Evolutionary conservation across 2,113 vertebrate genomes (phyloP).

Genomic region (Azemiops feae): DNA sequence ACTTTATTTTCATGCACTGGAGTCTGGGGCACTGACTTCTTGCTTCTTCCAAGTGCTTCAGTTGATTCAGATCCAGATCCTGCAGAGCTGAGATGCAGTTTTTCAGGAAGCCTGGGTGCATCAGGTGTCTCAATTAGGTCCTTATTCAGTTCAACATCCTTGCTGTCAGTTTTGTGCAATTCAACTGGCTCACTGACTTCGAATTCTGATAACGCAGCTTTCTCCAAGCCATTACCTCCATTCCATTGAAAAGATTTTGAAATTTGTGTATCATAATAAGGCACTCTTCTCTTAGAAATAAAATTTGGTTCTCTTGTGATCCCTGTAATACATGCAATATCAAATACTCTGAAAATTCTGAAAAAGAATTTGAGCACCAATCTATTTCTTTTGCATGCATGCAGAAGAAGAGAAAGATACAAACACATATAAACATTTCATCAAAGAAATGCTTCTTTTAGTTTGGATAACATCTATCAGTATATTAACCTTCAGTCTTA

Average conservation of each 20-base stretch:
- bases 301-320: conserved; percentile 81
- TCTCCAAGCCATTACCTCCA: conserved; percentile 49
- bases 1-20: conserved; percentile 33
- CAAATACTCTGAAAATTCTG: not conserved
- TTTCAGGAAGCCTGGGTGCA: conserved; percentile 53
- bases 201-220: conserved; percentile 31
- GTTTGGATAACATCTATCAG: not conserved
- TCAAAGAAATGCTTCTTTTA: not conserved
- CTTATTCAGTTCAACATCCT: conserved; percentile 41
- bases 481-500: not conserved
- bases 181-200: conserved; percentile 34
- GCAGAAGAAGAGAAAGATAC: not conserved
- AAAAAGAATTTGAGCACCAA: not conserved
- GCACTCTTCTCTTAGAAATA: conserved; percentile 81
- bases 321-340: conserved; percentile 64
- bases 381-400: not conserved
- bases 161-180: conserved; percentile 37
- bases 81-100: conserved; percentile 44
- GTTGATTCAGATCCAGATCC: conserved; percentile 54
- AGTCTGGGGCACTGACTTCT: conserved; percentile 17
- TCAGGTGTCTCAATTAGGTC: conserved; percentile 56
- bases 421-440: not conserved
- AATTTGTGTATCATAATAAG: conserved; percentile 73
- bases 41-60: conserved; percentile 46
- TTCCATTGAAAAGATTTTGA: conserved; percentile 77